Conservation (phyloP, 2,113 vertebrate species). For the Tretioscincus oriximinensis region DNA sequence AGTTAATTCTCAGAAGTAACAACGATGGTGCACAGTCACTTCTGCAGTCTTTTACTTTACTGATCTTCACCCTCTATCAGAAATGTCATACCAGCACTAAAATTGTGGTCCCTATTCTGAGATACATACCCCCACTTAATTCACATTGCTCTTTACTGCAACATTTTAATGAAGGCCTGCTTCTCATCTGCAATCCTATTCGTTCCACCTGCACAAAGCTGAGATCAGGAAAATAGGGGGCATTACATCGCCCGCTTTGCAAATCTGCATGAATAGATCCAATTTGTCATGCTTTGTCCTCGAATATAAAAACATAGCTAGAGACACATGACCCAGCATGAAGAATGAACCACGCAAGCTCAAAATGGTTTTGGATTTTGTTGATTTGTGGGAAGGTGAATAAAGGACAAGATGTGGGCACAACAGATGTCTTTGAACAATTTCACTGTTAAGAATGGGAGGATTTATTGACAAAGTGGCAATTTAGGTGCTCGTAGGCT, state of each 20-base stretch:
- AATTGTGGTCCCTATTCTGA: no score
- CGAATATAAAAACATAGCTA: not conserved
- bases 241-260: not conserved
- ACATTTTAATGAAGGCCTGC: no score
- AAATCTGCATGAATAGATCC: not conserved
- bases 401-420: not conserved
- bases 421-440: not conserved
- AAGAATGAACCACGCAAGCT: not conserved
- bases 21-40: not conserved
- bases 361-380: not conserved
- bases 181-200: no score
- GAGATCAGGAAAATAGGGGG: not conserved
- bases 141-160: no score
- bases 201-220: no score
- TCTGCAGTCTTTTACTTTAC: not conserved
- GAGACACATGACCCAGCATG: not conserved
- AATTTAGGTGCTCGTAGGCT: no score
- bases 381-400: not conserved
- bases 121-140: no score
- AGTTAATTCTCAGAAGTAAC: not conserved
- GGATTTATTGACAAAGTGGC: not conserved
- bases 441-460: slow-evolving; percentile 10
- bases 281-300: not conserved
- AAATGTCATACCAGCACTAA: no score
- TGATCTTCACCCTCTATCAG: not conserved